Conservation (phyloP, 2,113 vertebrate genomes). For the Muntiacus reevesi region DNA sequence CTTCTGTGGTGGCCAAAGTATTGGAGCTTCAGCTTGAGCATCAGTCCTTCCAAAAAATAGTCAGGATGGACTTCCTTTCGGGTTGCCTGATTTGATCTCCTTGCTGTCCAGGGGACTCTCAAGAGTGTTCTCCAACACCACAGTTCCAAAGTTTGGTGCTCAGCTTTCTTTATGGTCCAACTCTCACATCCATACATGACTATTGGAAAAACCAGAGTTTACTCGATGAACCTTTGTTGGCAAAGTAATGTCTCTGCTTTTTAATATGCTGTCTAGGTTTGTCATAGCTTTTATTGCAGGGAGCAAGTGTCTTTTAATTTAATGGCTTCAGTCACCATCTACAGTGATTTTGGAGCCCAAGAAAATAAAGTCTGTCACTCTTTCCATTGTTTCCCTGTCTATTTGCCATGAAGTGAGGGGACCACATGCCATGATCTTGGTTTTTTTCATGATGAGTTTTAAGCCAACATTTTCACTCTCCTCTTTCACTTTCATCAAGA, state of each 20-base stretch:
- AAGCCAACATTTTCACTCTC: not conserved
- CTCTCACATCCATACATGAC: not conserved
- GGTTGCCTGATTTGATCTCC: not conserved
- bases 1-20: not conserved
- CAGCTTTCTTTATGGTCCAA: not conserved
- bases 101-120: not conserved
- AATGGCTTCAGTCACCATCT: not conserved
- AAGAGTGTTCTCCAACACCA: not conserved
- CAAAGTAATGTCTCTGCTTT: not conserved
- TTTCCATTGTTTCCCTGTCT: not conserved
- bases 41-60: not conserved
- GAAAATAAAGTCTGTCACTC: not conserved
- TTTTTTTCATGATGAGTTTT: not conserved
- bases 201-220: not conserved
- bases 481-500: not conserved
- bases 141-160: not conserved
- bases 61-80: not conserved
- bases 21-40: not conserved
- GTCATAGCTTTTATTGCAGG: not conserved
- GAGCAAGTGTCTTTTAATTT: not conserved
- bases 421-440: not conserved
- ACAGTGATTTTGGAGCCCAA: not conserved
- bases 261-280: not conserved
- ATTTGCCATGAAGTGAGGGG: not conserved
- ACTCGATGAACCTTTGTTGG: not conserved